Base-by-base conservation (phyloP, 2,888 invertebrate species). In the Lasioglossum lativentre region DNA sequence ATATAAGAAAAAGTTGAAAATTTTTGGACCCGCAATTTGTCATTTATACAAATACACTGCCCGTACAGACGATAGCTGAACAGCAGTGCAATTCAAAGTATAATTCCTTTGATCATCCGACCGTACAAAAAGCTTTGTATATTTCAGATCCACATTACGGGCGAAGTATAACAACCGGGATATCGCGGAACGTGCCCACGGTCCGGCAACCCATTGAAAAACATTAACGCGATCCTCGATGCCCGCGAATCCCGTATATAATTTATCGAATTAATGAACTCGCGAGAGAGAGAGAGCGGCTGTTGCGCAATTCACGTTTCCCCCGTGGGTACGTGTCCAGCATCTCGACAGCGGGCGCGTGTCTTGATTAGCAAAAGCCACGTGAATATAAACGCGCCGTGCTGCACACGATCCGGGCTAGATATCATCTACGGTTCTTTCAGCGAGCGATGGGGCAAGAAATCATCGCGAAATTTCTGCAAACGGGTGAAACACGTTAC, bases 351-450 rank as follows among this genome's bases (percentile, higher is more conserved):
- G 68, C 68, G 72, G 63, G 71, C 77, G 56, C 88, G 85, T 82
- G 83, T 75, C 68, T 83, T 80, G 88, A 91, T 91, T 91, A 92
- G 88, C 89, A 91, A 91, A 72, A 84, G 75, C 75, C 59, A 74
- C 74, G 76, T 56, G 81, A 84, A 84, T 78, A 78, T 80, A 72
- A 86, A 70, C 59, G 40, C 75, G 59, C 27, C 23, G 63, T 52
- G n/a, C 23, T 23, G 66, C 45, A 27, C 75, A 81, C 71, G 72
- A 81, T 75, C 52, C 68, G 4, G 34, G 34, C 38, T n/a, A 52
- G 84, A 84, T 84, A 84, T 70, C 59, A 70, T 77, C 77, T 47
- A n/a, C 27, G 38, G 73, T 74, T 77, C 84, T 84, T 83, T 84
- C 78, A 1, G 16, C 56, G 75, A 4, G 34, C 14, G 27, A 70